Percentiles rank a stretch among this genome's conserved stretches.
Conservation (phyloP, 2,113 vertebrate species). For the Manacus vitellinus region DNA sequence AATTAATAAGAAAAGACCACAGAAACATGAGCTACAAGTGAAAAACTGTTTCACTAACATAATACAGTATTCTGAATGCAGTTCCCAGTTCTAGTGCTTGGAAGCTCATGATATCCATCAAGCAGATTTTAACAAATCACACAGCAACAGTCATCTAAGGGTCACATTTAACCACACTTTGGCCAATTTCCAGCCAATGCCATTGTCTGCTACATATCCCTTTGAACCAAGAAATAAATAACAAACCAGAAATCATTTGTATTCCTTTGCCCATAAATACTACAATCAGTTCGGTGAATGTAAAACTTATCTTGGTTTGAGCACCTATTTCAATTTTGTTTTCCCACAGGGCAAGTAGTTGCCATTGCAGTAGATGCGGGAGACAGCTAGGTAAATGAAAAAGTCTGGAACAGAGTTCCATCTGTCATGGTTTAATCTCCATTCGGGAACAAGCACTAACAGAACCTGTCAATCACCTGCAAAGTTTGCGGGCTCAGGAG, state of each 20-base stretch:
- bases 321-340: background rate
- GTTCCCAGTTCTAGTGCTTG: background rate
- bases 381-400: background rate
- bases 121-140: background rate
- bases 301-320: background rate
- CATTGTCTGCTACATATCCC: background rate
- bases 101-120: background rate
- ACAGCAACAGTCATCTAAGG: background rate
- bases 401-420: background rate
- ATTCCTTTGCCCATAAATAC: background rate
- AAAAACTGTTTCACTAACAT: background rate
- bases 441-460: background rate
- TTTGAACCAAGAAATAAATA: background rate
- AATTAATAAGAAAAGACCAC: background rate
- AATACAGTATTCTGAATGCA: background rate
- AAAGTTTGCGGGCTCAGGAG: background rate
- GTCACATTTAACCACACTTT: background rate
- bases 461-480: background rate
- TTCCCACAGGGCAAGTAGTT: background rate
- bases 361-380: background rate
- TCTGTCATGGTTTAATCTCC: background rate
- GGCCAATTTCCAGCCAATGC: background rate
- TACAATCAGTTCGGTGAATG: background rate
- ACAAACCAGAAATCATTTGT: background rate
- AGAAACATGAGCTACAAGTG: background rate